Conservation (phyloP, 2,113 vertebrate genomes). For the Malurus melanocephalus region DNA sequence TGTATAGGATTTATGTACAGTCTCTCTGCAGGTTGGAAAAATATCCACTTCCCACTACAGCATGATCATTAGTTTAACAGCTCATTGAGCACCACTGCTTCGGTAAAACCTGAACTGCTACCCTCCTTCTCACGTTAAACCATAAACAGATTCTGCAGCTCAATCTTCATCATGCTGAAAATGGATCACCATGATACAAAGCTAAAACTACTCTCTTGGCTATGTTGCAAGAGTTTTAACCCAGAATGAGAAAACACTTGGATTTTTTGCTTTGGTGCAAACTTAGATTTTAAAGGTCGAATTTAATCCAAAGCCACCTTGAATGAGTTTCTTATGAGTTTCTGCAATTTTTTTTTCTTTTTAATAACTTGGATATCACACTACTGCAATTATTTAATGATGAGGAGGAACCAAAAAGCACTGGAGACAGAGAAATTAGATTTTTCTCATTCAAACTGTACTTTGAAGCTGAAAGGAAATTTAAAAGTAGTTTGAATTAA, state of each 20-base stretch:
- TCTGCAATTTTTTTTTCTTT: background rate
- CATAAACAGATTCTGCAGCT: background rate
- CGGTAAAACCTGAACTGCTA: conserved; percentile 4
- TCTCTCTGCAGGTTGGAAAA: background rate
- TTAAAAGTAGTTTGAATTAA: conserved; percentile 2
- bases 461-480: background rate
- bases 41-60: background rate
- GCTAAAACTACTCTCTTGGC: background rate
- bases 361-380: background rate
- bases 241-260: background rate
- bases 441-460: background rate
- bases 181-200: background rate
- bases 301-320: conserved; percentile 41
- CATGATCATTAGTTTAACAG: background rate
- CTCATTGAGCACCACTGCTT: background rate
- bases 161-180: background rate
- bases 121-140: background rate
- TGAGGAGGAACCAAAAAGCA: background rate
- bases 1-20: conserved; percentile 28
- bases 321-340: conserved; percentile 3
- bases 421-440: background rate
- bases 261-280: conserved; percentile 16
- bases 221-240: background rate
- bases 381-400: background rate
- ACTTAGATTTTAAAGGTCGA: conserved; percentile 37